Percentiles rank a stretch among this genome's conserved stretches.
These are phyloP conservation scores for Drosophila trapezifrons DNA, from an alignment of 1,140 invertebrate species.

Conservation along the genomic window DNA sequence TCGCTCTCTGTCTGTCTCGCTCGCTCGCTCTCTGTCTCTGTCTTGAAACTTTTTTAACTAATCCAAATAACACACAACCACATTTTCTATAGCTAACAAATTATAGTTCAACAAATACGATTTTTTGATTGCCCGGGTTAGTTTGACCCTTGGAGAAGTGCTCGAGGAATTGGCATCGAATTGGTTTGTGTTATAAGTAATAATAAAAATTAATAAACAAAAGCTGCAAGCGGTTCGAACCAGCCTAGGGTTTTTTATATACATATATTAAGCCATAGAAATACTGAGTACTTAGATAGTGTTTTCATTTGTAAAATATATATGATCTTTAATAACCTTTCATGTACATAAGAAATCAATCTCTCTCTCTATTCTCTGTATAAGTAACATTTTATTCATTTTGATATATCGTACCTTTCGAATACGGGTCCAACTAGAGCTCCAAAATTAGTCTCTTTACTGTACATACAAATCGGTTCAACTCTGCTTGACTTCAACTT, in stretches of 20 bases:
- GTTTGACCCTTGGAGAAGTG: slow-evolving; percentile 51
- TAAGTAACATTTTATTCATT: slow-evolving; percentile 50
- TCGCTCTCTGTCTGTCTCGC: slow-evolving; percentile 63
- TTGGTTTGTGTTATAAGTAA: slow-evolving; percentile 30
- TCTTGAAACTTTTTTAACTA: slow-evolving; percentile 58
- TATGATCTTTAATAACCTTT: slow-evolving; percentile 50
- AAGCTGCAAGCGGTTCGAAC: slow-evolving; percentile 68
- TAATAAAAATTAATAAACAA: slow-evolving; percentile 23
- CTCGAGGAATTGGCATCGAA: slow-evolving; percentile 51
- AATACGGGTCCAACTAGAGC: slow-evolving; percentile 18
- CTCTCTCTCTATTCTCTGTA: slow-evolving; percentile 20
- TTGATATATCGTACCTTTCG: slow-evolving; percentile 4
- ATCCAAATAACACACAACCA: slow-evolving; percentile 49
- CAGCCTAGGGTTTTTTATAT: slow-evolving; percentile 65
- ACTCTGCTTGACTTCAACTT: slow-evolving; percentile 43
- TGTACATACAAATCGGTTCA: slow-evolving; percentile 50
- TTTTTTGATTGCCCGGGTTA: slow-evolving; percentile 42
- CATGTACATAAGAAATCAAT: slow-evolving; percentile 66
- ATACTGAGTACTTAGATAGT: slow-evolving; percentile 52
- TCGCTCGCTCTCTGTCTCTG: slow-evolving; percentile 63
- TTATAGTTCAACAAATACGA: slow-evolving; percentile 33
- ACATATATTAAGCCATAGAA: slow-evolving; percentile 31
- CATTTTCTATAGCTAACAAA: slow-evolving; percentile 31
- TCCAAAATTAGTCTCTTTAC: slow-evolving; percentile 26
- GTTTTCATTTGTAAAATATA: slow-evolving; percentile 65